These are phyloP conservation scores for Sparidentex hasta DNA, from an alignment of 2,797 vertebrate genomes.

Conservation along the genomic window DNA sequence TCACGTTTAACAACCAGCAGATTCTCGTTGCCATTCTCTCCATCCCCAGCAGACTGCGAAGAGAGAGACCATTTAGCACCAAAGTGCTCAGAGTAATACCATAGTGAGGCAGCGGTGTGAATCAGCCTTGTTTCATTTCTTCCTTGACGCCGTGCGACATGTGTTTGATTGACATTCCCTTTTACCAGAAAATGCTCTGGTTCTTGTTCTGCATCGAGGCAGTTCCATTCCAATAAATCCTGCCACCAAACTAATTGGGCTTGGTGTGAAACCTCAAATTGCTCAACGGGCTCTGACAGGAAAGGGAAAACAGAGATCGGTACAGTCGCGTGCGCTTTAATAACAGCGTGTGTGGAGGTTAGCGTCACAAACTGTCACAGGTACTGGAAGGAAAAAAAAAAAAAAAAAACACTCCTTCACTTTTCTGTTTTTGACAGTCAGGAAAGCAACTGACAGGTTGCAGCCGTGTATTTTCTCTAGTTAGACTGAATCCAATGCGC, in stretches of 20 bases:
- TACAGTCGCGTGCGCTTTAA: conserved; percentile 57
- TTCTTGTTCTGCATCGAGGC: conserved; percentile 73
- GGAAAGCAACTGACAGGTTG: conserved; percentile 18
- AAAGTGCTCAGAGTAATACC: conserved; percentile 35
- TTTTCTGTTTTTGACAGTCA: conserved; percentile 30
- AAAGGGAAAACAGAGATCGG: conserved; percentile 63
- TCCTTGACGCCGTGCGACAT: conserved; percentile 51
- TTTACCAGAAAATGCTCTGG: conserved; percentile 69
- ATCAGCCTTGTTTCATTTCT: conserved; percentile 64
- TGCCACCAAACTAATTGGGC: conserved; percentile 84
- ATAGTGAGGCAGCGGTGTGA: conserved; percentile 49
- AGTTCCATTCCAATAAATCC: conserved; percentile 81
- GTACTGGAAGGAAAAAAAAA: neutral
- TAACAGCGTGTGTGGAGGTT: conserved; percentile 50
- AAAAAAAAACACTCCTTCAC: neutral
- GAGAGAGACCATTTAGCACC: conserved; percentile 51
- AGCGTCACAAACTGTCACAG: conserved; percentile 37
- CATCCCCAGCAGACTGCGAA: conserved; percentile 34
- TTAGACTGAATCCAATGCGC: neutral
- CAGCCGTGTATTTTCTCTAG: neutral
- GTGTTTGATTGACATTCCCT: conserved; percentile 78
- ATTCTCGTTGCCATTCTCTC: conserved; percentile 27
- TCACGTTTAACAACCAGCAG: conserved; percentile 6
- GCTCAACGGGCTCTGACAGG: conserved; percentile 75
- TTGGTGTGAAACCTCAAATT: conserved; percentile 76